A percentile compares a stretch with the other conserved stretches of the same genome.
Evolutionary conservation across 2,888 invertebrate species (phyloP).

Genomic region (Ichneumoninae sp.): DNA sequence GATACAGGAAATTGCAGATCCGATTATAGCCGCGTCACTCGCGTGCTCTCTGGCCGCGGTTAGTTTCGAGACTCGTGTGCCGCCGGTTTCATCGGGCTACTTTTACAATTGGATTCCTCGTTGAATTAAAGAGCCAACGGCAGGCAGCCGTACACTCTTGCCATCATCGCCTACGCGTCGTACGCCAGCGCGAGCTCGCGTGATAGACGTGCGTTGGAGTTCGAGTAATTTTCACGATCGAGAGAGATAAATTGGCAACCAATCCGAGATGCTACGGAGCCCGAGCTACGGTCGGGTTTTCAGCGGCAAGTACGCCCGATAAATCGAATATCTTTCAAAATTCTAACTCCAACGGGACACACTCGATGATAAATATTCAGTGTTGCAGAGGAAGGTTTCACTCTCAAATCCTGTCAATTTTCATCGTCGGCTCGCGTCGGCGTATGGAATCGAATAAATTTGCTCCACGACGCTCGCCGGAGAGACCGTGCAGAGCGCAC

Average conservation of each 20-base stretch:
- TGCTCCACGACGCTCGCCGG: background rate
- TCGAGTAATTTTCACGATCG: background rate
- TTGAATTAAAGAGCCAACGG: conserved; percentile 14
- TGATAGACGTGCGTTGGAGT: conserved; percentile 5
- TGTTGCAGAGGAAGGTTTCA: background rate
- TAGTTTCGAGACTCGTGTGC: conserved; percentile 23
- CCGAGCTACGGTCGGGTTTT: background rate
- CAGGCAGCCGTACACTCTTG: background rate
- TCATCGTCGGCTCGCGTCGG: background rate
- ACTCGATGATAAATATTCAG: background rate
- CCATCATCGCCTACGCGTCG: background rate
- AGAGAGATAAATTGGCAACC: conserved; percentile 5
- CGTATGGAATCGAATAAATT: conserved; percentile 18
- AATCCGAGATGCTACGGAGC: background rate
- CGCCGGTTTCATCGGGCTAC: conserved; percentile 11
- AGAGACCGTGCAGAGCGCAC: background rate
- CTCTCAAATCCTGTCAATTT: conserved; percentile 12
- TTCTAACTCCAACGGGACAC: background rate
- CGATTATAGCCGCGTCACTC: conserved; percentile 63
- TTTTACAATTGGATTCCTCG: conserved; percentile 41
- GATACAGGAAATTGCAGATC: conserved; percentile 63
- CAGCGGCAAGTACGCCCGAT: background rate
- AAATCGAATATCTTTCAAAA: background rate
- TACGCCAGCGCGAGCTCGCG: background rate
- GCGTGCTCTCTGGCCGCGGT: conserved; percentile 16